Conservation (phyloP, 2,113 vertebrate species). For the Pseudonaja textilis region DNA sequence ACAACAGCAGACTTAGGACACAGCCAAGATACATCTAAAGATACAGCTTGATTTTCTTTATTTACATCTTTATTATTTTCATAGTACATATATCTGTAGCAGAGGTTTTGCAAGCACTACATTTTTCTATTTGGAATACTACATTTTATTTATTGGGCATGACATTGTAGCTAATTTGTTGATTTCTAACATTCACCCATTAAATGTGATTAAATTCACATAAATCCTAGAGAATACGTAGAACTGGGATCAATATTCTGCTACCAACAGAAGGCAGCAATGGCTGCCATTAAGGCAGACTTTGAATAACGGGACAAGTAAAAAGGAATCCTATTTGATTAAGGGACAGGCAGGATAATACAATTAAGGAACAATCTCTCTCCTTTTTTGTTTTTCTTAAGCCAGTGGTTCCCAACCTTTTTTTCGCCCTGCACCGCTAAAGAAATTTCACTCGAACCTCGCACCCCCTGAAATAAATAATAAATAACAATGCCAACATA, state of each 20-base stretch:
- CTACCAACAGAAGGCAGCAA: neutral
- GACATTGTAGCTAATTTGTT: neutral
- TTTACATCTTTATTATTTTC: neutral
- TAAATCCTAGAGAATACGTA: neutral
- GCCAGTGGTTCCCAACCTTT: no score
- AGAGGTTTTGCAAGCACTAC: neutral
- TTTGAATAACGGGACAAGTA: neutral
- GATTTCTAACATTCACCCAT: neutral
- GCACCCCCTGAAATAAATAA: no score
- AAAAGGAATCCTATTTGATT: neutral
- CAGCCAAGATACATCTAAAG: neutral
- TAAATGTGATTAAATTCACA: neutral
- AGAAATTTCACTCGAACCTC: no score
- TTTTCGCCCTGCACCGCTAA: no score
- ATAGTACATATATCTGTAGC: neutral
- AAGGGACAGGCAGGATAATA: neutral
- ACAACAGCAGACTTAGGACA: neutral
- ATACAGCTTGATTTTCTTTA: neutral
- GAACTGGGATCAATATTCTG: neutral
- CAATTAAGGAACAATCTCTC: no score
- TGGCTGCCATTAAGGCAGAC: neutral
- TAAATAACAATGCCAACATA: no score
- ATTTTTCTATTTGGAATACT: neutral
- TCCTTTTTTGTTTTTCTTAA: neutral
- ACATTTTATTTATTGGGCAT: neutral